phyloP scores from a whole-genome alignment of 2,113 vertebrate genomes.

The Gnathonemus echidnorhynchus region DNA sequence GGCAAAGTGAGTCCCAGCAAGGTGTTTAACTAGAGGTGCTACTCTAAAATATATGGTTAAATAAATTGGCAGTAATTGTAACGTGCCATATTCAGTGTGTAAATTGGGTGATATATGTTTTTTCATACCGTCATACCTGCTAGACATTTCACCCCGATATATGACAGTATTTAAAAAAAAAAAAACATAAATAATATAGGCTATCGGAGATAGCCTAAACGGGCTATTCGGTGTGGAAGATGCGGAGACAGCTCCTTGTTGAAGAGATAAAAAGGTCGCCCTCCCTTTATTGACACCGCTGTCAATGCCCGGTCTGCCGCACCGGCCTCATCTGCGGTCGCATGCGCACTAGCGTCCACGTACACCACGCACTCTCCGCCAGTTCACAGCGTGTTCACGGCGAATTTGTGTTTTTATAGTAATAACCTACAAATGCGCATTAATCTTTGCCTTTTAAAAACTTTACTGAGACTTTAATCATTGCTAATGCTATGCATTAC shows the following conservation, averaged over 20 bases:
- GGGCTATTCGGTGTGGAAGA: neutral
- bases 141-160: neutral
- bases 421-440: neutral
- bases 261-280: neutral
- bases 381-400: neutral
- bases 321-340: neutral
- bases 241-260: neutral
- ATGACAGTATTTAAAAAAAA: too few relatives aligned
- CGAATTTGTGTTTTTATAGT: neutral
- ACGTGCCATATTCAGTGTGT: neutral
- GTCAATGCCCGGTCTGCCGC: neutral
- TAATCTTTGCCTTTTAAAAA: neutral
- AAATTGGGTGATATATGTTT: neutral
- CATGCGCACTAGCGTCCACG: neutral
- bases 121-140: neutral
- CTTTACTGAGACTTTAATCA: neutral
- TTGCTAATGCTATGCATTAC: neutral
- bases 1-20: neutral
- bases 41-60: neutral
- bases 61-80: neutral
- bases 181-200: neutral
- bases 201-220: too few relatives aligned
- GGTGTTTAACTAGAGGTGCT: neutral
- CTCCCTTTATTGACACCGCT: neutral
- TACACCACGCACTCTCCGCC: neutral